These are phyloP conservation scores for Apodemus sylvaticus DNA, from an alignment of 2,113 vertebrate species.

Conservation along the genomic window DNA sequence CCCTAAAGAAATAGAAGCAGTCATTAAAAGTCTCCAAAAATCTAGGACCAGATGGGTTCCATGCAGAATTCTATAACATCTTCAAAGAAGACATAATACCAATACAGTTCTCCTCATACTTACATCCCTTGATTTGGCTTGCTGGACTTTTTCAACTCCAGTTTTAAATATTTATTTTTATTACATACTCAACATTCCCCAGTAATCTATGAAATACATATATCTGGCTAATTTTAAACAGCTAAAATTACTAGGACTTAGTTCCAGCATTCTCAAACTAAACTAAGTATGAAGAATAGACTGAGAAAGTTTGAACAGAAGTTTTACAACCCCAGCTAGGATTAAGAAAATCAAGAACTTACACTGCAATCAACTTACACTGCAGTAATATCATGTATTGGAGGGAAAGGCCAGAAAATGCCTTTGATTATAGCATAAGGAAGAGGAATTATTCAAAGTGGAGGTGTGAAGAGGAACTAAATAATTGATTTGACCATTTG, in stretches of 20 bases:
- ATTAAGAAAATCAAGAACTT: background rate
- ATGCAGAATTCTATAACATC: too few species aligned
- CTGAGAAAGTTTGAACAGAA: background rate
- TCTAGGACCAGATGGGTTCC: too few species aligned
- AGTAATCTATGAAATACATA: background rate
- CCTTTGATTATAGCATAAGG: background rate
- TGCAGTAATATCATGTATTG: background rate
- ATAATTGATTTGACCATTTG: background rate
- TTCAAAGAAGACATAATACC: too few species aligned
- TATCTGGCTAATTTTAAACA: background rate
- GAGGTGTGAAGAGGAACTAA: background rate
- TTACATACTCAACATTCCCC: background rate
- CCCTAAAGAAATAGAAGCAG: too few species aligned
- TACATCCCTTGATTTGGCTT: background rate
- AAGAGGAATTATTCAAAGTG: background rate
- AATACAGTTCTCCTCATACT: background rate
- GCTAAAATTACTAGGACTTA: background rate
- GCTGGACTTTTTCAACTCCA: background rate
- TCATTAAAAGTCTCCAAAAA: too few species aligned
- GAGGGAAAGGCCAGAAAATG: background rate
- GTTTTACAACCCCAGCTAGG: background rate
- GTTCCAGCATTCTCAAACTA: background rate
- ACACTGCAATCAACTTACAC: too few species aligned
- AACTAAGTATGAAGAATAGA: background rate
- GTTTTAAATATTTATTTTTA: background rate